Conservation (phyloP, 2,113 vertebrate species). For the Stercorarius parasiticus region DNA sequence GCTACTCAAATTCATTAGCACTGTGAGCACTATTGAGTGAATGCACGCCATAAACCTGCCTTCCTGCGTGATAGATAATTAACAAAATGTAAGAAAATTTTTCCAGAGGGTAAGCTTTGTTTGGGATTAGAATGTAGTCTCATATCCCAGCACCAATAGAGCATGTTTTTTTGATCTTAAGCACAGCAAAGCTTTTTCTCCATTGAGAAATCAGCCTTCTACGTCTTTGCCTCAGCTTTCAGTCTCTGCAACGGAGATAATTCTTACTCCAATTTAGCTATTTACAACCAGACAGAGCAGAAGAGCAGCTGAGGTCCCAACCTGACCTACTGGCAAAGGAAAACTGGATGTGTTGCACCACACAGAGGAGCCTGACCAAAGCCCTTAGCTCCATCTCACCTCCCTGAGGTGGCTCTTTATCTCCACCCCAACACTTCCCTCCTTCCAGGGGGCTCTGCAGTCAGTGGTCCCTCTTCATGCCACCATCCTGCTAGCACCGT, state of each 20-base stretch:
- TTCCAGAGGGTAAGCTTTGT: neutral
- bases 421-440: neutral
- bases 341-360: neutral
- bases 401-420: neutral
- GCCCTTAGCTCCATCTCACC: neutral
- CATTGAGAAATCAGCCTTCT: neutral
- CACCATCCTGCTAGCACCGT: neutral
- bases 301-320: neutral
- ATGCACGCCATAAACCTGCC: neutral
- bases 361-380: neutral
- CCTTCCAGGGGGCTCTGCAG: neutral
- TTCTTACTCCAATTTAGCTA: neutral
- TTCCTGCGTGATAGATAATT: neutral
- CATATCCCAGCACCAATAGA: neutral
- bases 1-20: slow-evolving; percentile 11
- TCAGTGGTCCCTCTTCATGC: neutral
- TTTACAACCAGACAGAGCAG: neutral
- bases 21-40: neutral
- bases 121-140: neutral
- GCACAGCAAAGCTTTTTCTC: neutral
- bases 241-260: neutral
- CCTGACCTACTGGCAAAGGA: neutral
- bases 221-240: neutral
- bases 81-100: neutral
- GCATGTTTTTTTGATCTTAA: neutral